These are phyloP conservation scores for Speoplatyrhinus poulsoni DNA, from an alignment of 2,113 vertebrate species.

Conservation along the genomic window DNA sequence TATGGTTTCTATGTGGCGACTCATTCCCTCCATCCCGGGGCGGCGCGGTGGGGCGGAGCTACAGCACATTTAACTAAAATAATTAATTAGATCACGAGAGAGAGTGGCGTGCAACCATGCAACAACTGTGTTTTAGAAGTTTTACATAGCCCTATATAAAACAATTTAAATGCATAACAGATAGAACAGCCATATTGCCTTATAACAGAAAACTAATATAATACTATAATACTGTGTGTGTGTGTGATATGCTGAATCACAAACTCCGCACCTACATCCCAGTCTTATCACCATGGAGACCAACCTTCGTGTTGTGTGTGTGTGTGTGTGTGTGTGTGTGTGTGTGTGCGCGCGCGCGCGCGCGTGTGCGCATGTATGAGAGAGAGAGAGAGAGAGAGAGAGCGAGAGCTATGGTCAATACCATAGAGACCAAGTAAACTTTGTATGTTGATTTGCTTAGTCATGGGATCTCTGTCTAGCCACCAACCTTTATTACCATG, in stretches of 20 bases:
- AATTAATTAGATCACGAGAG: background rate
- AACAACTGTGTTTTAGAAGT: background rate
- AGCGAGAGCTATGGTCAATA: conserved; percentile 1
- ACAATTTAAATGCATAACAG: background rate
- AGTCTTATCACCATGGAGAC: conserved; percentile 39
- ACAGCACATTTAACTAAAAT: background rate
- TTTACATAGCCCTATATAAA: background rate
- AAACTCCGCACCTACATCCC: background rate
- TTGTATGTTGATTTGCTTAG: too few species aligned
- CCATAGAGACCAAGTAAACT: conserved; percentile 20
- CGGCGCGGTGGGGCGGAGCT: conserved; percentile 43
- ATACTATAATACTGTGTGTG: background rate
- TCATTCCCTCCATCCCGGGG: background rate
- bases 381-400: too few species aligned
- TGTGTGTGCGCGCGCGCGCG: background rate
- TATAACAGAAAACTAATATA: background rate
- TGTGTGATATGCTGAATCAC: conserved; percentile 57
- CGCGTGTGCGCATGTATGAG: too few species aligned
- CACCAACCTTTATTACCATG: too few species aligned
- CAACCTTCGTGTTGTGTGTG: background rate
- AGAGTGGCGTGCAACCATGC: background rate
- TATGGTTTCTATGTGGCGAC: conserved; percentile 18
- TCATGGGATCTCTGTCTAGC: too few species aligned
- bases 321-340: background rate
- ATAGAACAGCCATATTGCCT: background rate